Base-by-base conservation (phyloP, 1,140 invertebrate genomes). In the Triops longicaudatus region DNA sequence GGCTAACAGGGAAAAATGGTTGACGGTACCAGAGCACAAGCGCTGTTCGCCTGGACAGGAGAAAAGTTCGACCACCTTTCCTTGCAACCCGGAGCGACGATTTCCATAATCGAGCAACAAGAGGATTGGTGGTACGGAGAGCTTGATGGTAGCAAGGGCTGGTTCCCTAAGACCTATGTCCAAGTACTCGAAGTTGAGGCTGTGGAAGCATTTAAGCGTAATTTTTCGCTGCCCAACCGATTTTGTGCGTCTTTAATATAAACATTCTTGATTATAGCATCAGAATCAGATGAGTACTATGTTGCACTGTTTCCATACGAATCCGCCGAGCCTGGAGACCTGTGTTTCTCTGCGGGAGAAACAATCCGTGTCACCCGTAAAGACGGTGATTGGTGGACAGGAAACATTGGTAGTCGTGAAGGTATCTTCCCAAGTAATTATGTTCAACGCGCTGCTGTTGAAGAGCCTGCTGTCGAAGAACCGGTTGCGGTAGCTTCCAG, bases 361-460 rank as follows among this genome's bases (percentile, higher is more conserved):
- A 87, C 93, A 77, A 92, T 99, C 76, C 86, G 90, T 78, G 95
- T 98, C 0, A 88, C 89, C 5, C 91, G 96, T 80, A 91, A 93
- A 79, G 95, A 98, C 79, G 96, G 95, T 7, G 96, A 99, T 82
- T 99, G 97, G 97, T 99, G 97, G 97, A 98, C 96, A 11, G 98
- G 98, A 44, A 89, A 88, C 74, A 91, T 97, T 80, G 93, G 90
- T 63, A 90, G 90, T 50, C 90, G 90, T 79, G 89, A 87, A 14
- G 98, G 98, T 26, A 96, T 99, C 79, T 99, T 99, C 85, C 98
- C 98, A 0, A 94, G 92, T 0, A 97, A 96, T 87, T 96, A 96
- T 84, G 94, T 96, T 26, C 89, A 91, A 81, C 88, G 87, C 80
- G 86, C 85, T 37, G 87, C 89, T 41, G 74, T 71, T 72, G 79